A percentile compares a stretch with the other conserved stretches of the same genome.
Conservation (phyloP, 1,140 invertebrate genomes). For the Agraylea sexmaculata region DNA sequence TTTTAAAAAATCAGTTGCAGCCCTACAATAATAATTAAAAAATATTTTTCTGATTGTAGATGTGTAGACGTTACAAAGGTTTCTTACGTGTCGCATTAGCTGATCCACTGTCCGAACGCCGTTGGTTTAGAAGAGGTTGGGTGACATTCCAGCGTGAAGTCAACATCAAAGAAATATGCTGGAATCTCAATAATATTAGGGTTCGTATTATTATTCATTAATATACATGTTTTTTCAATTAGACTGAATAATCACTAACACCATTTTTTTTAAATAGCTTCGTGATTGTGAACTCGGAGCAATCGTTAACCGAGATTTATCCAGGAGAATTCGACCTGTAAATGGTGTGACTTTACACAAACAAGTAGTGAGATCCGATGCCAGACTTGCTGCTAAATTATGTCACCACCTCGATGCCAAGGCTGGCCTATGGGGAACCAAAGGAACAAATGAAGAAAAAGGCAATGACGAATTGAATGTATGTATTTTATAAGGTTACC, state of each 20-base stretch:
- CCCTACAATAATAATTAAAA: too few species aligned
- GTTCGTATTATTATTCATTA: slow-evolving; percentile 36
- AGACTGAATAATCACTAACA: not conserved
- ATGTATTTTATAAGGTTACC: slow-evolving; percentile 14
- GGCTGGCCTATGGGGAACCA: slow-evolving; percentile 60
- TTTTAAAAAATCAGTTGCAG: too few species aligned
- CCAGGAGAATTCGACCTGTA: slow-evolving; percentile 80
- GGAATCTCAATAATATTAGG: slow-evolving; percentile 93
- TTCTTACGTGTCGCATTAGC: slow-evolving; percentile 94
- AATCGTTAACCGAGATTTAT: slow-evolving; percentile 89
- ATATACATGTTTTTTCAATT: slow-evolving; percentile 2
- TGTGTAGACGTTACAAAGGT: slow-evolving; percentile 90
- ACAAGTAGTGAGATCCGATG: slow-evolving; percentile 80
- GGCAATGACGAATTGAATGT: too few species aligned
- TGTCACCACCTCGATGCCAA: slow-evolving; percentile 86
- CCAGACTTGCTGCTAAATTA: slow-evolving; percentile 89
- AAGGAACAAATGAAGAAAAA: slow-evolving; percentile 11
- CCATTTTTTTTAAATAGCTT: not conserved
- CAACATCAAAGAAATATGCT: slow-evolving; percentile 99
- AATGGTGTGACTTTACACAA: slow-evolving; percentile 89
- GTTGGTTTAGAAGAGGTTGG: slow-evolving; percentile 95
- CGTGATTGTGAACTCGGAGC: slow-evolving; percentile 87
- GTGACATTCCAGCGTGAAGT: slow-evolving; percentile 94
- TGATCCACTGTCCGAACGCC: slow-evolving; percentile 88
- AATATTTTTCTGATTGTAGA: slow-evolving; percentile 42